Base-by-base conservation (phyloP, 2,888 invertebrate species). In the Micoletzkya japonica region DNA sequence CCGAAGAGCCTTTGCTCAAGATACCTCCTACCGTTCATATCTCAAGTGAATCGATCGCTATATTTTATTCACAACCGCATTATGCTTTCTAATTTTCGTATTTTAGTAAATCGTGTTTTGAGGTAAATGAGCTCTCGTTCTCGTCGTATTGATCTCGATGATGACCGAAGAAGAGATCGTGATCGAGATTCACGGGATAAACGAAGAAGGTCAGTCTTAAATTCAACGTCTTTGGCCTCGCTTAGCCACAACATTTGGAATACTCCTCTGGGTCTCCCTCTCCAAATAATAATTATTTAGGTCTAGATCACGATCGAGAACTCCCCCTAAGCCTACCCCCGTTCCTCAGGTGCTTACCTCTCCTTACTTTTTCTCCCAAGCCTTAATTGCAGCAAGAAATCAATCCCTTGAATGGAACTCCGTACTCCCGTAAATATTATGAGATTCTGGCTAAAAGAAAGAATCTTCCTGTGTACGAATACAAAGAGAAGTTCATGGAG, bases 391-490 rank as follows among this genome's bases (percentile, higher is more conserved):
- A 37, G 24, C 1, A 7, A 34, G 2, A 1, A 58, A 2, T 24
- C 1, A 24, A 1, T 0, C 26, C 34, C 34, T 32, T 36, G 2
- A 36, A 36, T 7, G 58, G 4, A 14, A 14, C 24, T 4, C 7
- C 14, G 30, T 56, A 10, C 14, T 20, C 24, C 0, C 52, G 28
- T 52, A 52, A 52, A 0, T 2, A 52, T 4, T 52, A 52, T 26
- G 24, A 20, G 28, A 52, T n/a, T 24, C n/a, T n/a, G n/a, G n/a
- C n/a, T n/a, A n/a, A n/a, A 24, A 24, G 37, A 37, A 50, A 4
- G 20, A 91, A 91, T 1, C 88, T 99, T 73, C 98, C 98, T 0
- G 98, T 99, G 0, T 98, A 97, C 90, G 97, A 99, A 86, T 97
- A 99, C 87, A 91, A 93, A 82, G 91, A 81, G 57, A 95, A 96